Evolutionary conservation across 2,113 vertebrate genomes (phyloP), one percentile per base, ranked within the genome.

Genomic region (Colinus virginianus): DNA sequence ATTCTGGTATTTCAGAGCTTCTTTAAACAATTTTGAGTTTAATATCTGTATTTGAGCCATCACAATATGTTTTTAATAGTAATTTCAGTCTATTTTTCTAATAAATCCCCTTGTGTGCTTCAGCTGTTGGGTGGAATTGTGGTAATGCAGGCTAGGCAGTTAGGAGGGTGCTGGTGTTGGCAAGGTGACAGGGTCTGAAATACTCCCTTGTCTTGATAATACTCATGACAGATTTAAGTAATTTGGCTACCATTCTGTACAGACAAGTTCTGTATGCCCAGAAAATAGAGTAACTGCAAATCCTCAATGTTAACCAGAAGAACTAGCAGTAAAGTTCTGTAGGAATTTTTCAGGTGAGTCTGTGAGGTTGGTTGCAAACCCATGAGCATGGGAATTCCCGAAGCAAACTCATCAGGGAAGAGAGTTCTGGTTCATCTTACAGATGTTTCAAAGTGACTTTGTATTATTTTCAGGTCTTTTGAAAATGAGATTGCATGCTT

Each of bases 1-100:
- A 62, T 88, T 51, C 58, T 66, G 80, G 61, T 93, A 51, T 90
- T 86, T 83, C 64, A 80, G 68, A 90, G 42, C 69, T 80, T 20
- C 64, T 91, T 66, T 87, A 63, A 87, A 66, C 82, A 74, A 46
- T 80, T 77, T 11, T 34, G 21, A 77, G 42, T 83, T 82, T 79
- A 70, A 8, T 80, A 49, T 38, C 12, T 5, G 25, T 83, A 46
- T 72, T 49, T 68, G 40, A 84, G 34, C 42, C 13, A 9, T 80
- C 49, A 86, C 55, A 62, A 6, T 69, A 25, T 70, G 34, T 19
- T 86, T 67, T 74, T 63, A 63, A 51, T 43, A 4, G 4, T 49
- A 84, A 49, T 76, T 84, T 76, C 45, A 15, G 25, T 66, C 40
- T 85, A 30, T 26, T 85, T 74, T 79, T 42, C 45, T 87, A 62